Evolutionary conservation across 1,140 invertebrate genomes (phyloP).

Genomic region (Chironomus striatipennis): DNA sequence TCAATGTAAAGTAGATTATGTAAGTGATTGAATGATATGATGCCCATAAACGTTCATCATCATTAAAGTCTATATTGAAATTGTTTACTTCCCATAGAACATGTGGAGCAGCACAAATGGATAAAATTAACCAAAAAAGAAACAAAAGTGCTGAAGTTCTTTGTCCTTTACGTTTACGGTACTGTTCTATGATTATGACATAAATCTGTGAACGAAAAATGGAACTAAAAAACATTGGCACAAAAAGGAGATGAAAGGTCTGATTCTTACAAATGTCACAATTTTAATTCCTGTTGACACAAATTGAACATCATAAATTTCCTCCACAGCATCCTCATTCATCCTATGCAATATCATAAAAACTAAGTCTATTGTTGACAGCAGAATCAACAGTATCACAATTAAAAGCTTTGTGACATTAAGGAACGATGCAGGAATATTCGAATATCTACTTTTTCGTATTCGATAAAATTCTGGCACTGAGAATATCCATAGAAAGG

Average conservation of each 20-base stretch:
- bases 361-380: constrained; percentile 50
- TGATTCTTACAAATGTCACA: not conserved
- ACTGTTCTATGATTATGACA: not conserved
- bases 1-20: constrained; percentile 65
- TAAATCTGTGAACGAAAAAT: not conserved
- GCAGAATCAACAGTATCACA: constrained; percentile 47
- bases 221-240: not conserved
- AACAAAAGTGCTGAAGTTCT: constrained; percentile 64
- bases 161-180: not conserved
- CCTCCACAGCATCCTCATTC: constrained; percentile 63
- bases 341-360: constrained; percentile 34
- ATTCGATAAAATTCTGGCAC: constrained; percentile 65
- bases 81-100: constrained; percentile 54
- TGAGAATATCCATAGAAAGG: constrained; percentile 66
- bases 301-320: not conserved
- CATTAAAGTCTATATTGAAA: constrained; percentile 34
- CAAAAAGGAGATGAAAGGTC: not conserved
- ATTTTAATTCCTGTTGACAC: not conserved
- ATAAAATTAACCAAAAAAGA: constrained; percentile 69
- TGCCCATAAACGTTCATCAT: constrained; percentile 32
- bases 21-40: constrained; percentile 58
- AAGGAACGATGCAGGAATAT: constrained; percentile 66
- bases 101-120: constrained; percentile 56
- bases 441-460: constrained; percentile 55
- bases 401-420: constrained; percentile 67